A percentile compares a stretch with the other conserved stretches of the same genome.
Evolutionary conservation across 2,113 vertebrate species (phyloP).

Genomic region (Phasianus colchicus): DNA sequence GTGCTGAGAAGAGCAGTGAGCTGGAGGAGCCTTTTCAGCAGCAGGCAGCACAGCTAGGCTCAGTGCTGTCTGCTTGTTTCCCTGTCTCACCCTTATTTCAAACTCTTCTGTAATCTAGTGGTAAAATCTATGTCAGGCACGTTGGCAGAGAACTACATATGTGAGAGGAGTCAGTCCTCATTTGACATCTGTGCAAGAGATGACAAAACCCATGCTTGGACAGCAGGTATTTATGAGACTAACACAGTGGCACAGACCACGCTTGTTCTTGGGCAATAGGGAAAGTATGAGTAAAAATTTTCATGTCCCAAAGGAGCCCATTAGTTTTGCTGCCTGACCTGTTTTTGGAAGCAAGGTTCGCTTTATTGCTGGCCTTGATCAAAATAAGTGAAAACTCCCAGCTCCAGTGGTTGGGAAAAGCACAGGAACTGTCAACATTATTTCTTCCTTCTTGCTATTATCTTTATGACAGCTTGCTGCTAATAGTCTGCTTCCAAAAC

Average conservation of each 20-base stretch:
- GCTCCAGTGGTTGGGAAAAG: conserved; percentile 7
- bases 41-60: neutral
- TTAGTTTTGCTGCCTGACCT: conserved; percentile 59
- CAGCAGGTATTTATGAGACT: neutral
- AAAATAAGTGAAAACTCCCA: conserved; percentile 36
- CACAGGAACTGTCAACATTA: conserved; percentile 43
- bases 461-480: conserved; percentile 20
- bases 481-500: conserved; percentile 44
- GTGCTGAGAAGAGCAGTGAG: neutral
- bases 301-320: conserved; percentile 49
- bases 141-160: neutral
- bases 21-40: neutral
- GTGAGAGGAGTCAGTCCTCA: conserved; percentile 1
- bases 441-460: neutral
- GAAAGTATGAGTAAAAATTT: neutral
- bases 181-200: neutral
- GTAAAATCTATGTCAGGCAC: neutral
- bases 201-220: neutral
- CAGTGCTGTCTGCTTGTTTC: neutral
- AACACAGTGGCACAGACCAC: neutral
- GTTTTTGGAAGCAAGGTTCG: conserved; percentile 35
- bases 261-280: neutral
- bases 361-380: conserved; percentile 38
- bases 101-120: neutral
- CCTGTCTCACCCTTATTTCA: rapidly evolving